Evolutionary conservation across 2,113 vertebrate species (phyloP).

Genomic region (Picathartes gymnocephalus): DNA sequence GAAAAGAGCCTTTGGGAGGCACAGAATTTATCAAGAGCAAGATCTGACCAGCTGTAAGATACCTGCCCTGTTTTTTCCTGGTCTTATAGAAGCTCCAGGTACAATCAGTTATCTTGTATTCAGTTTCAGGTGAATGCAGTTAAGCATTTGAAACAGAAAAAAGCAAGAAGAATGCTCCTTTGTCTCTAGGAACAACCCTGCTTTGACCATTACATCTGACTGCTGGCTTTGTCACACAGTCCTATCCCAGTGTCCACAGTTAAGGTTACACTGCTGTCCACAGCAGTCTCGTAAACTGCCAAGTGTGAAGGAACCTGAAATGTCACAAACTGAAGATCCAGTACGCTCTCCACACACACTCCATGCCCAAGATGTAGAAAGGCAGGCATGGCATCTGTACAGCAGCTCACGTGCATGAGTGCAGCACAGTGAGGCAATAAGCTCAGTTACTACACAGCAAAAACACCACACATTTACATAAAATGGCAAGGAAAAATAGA

Average conservation of each 20-base stretch:
- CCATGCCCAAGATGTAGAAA: background rate
- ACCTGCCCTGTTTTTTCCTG: background rate
- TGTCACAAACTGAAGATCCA: background rate
- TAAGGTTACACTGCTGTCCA: background rate
- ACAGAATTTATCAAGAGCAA: background rate
- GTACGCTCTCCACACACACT: fast-evolving
- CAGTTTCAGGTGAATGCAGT: background rate
- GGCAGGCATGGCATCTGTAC: background rate
- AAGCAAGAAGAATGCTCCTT: background rate
- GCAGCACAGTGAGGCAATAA: background rate
- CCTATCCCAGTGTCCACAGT: background rate
- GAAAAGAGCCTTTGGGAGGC: background rate
- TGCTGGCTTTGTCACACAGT: background rate
- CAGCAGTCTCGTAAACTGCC: background rate
- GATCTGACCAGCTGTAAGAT: background rate
- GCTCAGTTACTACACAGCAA: background rate
- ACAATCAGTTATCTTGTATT: background rate
- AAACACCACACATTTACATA: background rate
- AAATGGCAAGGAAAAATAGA: background rate
- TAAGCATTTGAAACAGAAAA: background rate
- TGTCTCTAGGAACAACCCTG: background rate
- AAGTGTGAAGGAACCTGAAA: background rate
- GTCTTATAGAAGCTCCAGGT: background rate
- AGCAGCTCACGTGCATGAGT: background rate
- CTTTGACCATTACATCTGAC: background rate